phyloP scores from a whole-genome alignment of 2,888 invertebrate species.

The Merodon equestris region DNA sequence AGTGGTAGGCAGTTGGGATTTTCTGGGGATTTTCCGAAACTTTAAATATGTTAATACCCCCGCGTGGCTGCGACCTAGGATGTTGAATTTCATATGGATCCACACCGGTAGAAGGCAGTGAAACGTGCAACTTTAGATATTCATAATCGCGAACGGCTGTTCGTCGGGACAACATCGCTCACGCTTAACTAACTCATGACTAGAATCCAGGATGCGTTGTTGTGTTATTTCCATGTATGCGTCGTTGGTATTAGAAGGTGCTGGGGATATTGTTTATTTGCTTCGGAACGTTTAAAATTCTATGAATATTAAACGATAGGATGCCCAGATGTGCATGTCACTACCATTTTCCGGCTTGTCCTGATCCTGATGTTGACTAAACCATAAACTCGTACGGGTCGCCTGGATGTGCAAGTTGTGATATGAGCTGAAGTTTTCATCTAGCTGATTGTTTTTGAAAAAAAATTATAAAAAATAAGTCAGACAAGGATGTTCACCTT shows the following conservation, averaged over 20 bases:
- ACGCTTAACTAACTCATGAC: conserved; percentile 11
- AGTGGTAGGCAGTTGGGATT: no score
- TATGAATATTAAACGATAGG: conserved; percentile 60
- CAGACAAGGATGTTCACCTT: conserved; percentile 36
- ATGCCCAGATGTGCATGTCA: conserved; percentile 27
- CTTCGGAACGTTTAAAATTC: conserved; percentile 62
- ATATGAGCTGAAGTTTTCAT: conserved; percentile 8
- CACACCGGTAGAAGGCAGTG: conserved; percentile 35
- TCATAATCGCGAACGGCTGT: conserved; percentile 44
- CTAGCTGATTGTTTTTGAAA: conserved; percentile 21
- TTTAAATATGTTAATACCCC: no score
- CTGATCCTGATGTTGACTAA: conserved; percentile 48
- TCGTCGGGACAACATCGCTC: conserved; percentile 11
- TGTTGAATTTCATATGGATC: no score
- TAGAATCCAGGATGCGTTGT: background rate
- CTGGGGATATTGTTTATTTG: conserved; percentile 59
- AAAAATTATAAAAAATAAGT: background rate
- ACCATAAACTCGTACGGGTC: conserved; percentile 54
- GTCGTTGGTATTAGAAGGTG: background rate
- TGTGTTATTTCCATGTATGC: background rate
- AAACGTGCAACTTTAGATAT: conserved; percentile 48
- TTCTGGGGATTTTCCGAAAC: no score
- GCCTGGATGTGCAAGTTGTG: no score
- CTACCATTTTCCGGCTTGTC: conserved; percentile 6
- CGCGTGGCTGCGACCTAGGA: conserved; percentile 7